These are phyloP conservation scores for Bos indicus DNA, from an alignment of 2,113 vertebrate species.

Conservation along the genomic window DNA sequence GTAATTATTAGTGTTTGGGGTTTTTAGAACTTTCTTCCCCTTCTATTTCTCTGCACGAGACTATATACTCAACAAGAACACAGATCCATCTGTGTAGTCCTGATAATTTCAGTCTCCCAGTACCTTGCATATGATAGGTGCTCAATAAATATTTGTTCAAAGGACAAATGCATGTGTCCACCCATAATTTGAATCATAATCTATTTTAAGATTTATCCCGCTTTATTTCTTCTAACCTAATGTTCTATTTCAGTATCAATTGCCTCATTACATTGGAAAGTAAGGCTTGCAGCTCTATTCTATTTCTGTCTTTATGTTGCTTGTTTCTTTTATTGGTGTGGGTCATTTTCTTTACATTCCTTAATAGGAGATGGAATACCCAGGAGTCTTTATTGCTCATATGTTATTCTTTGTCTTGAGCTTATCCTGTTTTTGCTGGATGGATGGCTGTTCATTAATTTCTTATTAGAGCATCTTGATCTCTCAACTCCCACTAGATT, in stretches of 20 bases:
- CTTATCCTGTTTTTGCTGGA: slow-evolving; percentile 25
- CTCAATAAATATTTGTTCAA: neutral
- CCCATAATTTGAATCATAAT: slow-evolving; percentile 30
- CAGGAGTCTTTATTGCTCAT: neutral
- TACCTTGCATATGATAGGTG: neutral
- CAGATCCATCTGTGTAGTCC: neutral
- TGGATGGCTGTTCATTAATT: slow-evolving; percentile 17
- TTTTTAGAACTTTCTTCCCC: neutral
- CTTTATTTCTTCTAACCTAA: slow-evolving; percentile 32
- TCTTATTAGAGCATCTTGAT: slow-evolving; percentile 19
- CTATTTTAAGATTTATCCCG: slow-evolving; percentile 44
- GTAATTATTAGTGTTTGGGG: neutral
- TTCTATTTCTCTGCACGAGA: neutral
- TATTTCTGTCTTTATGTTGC: slow-evolving; percentile 34
- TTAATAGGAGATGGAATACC: neutral
- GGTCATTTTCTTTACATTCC: slow-evolving; percentile 34
- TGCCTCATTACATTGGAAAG: slow-evolving; percentile 40
- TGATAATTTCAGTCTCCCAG: neutral
- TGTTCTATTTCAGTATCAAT: slow-evolving; percentile 54
- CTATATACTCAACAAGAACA: neutral
- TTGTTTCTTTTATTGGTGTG: slow-evolving; percentile 27
- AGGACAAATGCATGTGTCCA: slow-evolving; percentile 25
- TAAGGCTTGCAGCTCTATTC: slow-evolving; percentile 21
- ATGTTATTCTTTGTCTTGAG: neutral
- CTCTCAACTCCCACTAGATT: neutral